These are phyloP conservation scores for Pelvicachromis taeniatus DNA, from an alignment of 2,113 vertebrate genomes.

Conservation along the genomic window DNA sequence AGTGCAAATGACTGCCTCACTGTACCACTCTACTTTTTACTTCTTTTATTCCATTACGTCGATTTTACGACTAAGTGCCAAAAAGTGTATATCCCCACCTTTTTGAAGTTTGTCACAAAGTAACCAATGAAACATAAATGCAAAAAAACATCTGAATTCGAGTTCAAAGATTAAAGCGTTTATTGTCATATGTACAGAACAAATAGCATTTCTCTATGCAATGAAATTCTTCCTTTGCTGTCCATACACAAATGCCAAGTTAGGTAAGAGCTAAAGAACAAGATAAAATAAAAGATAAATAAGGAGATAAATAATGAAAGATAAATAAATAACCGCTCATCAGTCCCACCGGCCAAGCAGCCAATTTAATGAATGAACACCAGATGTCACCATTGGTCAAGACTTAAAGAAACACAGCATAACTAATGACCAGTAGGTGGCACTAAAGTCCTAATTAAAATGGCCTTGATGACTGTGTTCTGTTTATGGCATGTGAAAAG, in stretches of 20 bases:
- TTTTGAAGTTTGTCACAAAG: neutral
- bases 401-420: neutral
- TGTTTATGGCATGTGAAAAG: neutral
- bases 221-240: too few relatives aligned
- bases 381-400: neutral
- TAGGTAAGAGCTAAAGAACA: too few relatives aligned
- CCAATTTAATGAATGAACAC: neutral
- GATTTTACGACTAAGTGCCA: neutral
- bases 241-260: too few relatives aligned
- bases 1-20: neutral
- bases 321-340: neutral
- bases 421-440: neutral
- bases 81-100: neutral
- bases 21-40: neutral
- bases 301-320: too few relatives aligned
- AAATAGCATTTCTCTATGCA: too few relatives aligned
- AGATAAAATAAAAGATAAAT: too few relatives aligned
- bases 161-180: too few relatives aligned
- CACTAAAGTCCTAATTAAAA: neutral
- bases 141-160: neutral
- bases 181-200: too few relatives aligned
- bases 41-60: neutral
- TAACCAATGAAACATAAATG: neutral
- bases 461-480: neutral
- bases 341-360: neutral